phyloP scores from a whole-genome alignment of 2,113 vertebrate genomes.

The Nycticorax nycticorax region DNA sequence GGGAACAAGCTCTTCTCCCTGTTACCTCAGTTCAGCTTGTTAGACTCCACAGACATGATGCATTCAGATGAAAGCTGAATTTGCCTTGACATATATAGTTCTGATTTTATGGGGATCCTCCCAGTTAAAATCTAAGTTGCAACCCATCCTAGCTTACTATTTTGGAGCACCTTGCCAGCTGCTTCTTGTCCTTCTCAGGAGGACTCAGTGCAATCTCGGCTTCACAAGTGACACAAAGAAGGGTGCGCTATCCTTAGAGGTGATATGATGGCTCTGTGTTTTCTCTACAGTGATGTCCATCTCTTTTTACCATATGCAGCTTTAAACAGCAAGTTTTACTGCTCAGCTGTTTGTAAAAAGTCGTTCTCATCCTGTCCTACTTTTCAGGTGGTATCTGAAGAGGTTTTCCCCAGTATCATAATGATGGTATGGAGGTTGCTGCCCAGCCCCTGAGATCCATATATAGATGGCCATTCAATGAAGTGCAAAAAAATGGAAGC shows the following conservation, averaged over 20 bases:
- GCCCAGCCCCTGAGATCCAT: background rate
- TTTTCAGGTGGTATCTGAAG: background rate
- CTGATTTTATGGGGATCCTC: background rate
- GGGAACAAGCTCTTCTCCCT: background rate
- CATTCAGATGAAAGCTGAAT: background rate
- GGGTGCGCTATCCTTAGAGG: background rate
- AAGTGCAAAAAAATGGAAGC: background rate
- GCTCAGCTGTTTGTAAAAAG: background rate
- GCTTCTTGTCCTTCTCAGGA: background rate
- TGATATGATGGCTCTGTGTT: background rate
- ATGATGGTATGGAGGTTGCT: background rate
- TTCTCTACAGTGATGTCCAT: background rate
- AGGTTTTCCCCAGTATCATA: background rate
- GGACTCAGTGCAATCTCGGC: background rate
- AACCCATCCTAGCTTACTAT: background rate
- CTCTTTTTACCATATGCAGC: background rate
- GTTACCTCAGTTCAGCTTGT: accelerated
- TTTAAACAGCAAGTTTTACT: background rate
- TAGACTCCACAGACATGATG: background rate
- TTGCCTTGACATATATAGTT: background rate
- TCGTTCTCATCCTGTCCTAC: background rate
- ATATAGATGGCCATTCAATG: background rate
- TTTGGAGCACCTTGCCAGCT: background rate
- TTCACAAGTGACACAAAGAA: background rate
- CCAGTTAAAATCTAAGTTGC: background rate